Base-by-base conservation (phyloP, 2,797 vertebrate species). In the Molossus alvarezi region DNA sequence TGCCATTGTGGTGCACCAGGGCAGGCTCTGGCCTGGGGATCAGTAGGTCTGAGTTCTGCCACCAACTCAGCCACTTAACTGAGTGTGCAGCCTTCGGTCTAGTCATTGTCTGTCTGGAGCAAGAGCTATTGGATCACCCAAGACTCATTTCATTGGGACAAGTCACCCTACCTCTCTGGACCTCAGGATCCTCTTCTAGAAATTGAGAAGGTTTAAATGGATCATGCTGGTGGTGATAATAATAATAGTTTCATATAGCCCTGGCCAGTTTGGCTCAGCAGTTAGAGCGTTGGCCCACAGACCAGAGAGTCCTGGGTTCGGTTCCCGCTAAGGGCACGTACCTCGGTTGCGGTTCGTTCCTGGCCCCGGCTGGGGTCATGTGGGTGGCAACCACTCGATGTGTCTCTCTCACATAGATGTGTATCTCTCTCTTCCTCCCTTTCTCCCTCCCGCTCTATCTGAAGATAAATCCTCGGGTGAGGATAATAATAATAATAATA, bases 101-200 rank as follows among this genome's bases (percentile, higher is more conserved):
- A 51, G 58, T 23, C 77, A 33, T 41, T 17, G 2, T 15, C 14
- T 94, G 20, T 25, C 14, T 55, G 45, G 7, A 17, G 1, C 58
- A 45, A 20, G 62, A 65, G 14, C 37, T 88, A 20, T 58, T 33
- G 6, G 20, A 27, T 64, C 29, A 65, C n/a, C 15, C 25, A 67
- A 87, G 75, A 55, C 65, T 62, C 15, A 11, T 29, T 83, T 91
- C 33, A 58, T 84, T 76, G 58, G n/a, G 29, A 65, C 23, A 89
- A 94, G 29, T 65, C 27, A 67, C 29, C 51, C 94, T 60, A 17
- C 60, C 25, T 85, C 75, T 96, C 73, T 94, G 41, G 21, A 75
- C 48, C 48, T 84, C 2, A 25, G 58, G 41, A 90, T 55, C 53
- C 53, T 81, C 33, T 75, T 80, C 33, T 57, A 18, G 33, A 96